These are phyloP conservation scores for Campylomormyrus tamandua DNA, from an alignment of 2,113 vertebrate genomes.

Conservation along the genomic window DNA sequence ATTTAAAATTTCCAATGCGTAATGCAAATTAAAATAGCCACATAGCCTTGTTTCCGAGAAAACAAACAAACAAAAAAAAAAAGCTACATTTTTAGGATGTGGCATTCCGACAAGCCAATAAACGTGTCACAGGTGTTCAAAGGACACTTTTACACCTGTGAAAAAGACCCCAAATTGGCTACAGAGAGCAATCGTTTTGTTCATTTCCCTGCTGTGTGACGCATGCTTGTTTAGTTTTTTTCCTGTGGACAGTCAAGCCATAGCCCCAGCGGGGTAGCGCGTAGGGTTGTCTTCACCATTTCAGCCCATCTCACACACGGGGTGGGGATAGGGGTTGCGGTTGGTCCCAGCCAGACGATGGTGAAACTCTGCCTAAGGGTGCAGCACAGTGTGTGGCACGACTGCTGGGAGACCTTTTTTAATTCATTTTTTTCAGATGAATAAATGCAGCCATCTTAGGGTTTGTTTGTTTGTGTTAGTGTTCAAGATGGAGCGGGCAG, in stretches of 20 bases:
- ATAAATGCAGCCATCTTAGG: neutral
- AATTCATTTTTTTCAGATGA: neutral
- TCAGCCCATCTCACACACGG: neutral
- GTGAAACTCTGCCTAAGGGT: neutral
- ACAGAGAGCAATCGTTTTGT: neutral
- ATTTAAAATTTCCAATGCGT: neutral
- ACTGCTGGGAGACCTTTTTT: neutral
- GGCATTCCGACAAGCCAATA: neutral
- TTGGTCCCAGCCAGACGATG: neutral
- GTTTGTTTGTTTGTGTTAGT: neutral
- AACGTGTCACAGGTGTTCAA: neutral
- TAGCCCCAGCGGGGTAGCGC: neutral
- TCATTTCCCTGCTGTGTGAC: neutral
- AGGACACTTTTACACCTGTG: neutral
- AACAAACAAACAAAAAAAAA: neutral
- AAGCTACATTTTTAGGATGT: neutral
- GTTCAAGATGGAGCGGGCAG: neutral
- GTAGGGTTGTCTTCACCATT: neutral
- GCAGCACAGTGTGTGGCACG: neutral
- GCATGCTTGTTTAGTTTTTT: neutral
- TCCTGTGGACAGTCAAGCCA: neutral
- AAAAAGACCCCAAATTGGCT: neutral
- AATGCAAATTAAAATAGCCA: neutral
- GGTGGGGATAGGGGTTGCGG: neutral
- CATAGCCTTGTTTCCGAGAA: neutral